phyloP scores from a whole-genome alignment of 2,888 invertebrate genomes.

The Heliconius ethilla region DNA sequence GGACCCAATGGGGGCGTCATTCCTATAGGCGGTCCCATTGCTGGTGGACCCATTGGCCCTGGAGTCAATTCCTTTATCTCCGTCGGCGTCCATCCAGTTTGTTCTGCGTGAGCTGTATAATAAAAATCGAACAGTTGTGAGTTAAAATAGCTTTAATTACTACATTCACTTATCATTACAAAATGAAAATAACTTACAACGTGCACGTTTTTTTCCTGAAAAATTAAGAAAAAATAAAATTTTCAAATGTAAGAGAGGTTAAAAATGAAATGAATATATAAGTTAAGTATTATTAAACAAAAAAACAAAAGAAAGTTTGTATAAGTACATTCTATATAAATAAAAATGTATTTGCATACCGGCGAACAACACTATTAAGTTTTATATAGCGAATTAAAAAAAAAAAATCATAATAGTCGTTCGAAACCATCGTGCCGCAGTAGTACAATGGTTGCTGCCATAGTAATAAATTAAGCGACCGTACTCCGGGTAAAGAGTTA shows the following conservation, averaged over 20 bases:
- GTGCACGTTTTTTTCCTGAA: conserved; percentile 36
- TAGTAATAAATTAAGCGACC: not conserved
- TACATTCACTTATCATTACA: not conserved
- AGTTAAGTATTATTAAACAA: not conserved
- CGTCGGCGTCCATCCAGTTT: conserved; percentile 83
- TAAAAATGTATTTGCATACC: not conserved
- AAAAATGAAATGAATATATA: not conserved
- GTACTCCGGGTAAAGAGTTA: not conserved
- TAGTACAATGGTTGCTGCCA: not conserved
- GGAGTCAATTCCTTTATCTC: conserved; percentile 88
- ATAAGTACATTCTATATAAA: not conserved
- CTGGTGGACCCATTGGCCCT: conserved; percentile 72
- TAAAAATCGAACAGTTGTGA: not conserved
- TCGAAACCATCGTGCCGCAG: not conserved
- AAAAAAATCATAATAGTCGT: not conserved
- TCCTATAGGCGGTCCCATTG: conserved; percentile 61
- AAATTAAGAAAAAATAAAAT: conserved; percentile 22
- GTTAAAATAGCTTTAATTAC: not conserved
- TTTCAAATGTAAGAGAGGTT: not conserved
- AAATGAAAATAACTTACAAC: conserved; percentile 32
- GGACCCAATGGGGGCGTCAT: conserved; percentile 51
- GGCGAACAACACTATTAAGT: not conserved
- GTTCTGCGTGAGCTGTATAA: conserved; percentile 66
- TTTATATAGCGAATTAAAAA: not conserved
- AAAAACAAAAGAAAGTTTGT: not conserved